Evolutionary conservation across 1,140 invertebrate genomes (phyloP).

Genomic region (Macrotrachela quadricornifera): DNA sequence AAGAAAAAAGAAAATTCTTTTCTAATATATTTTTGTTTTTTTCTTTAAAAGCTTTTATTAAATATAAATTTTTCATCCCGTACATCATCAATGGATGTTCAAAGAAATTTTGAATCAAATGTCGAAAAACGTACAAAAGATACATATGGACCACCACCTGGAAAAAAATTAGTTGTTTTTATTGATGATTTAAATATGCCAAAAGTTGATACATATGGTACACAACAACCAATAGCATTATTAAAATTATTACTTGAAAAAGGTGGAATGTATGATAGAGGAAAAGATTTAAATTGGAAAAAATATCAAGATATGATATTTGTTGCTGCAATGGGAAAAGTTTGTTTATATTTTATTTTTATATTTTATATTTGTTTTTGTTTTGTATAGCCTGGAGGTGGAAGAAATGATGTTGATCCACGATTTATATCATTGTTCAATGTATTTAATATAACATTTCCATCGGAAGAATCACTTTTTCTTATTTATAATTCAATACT

Average conservation of each 20-base stretch:
- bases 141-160: constrained; percentile 58
- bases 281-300: constrained; percentile 72
- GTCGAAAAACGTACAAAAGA: constrained; percentile 71
- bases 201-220: constrained; percentile 58
- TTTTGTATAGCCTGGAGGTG: constrained; percentile 41
- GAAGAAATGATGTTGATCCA: constrained; percentile 64
- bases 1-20: not conserved
- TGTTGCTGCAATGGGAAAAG: constrained; percentile 37
- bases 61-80: constrained; percentile 70
- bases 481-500: constrained; percentile 48
- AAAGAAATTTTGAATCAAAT: constrained; percentile 56
- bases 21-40: not conserved
- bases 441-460: constrained; percentile 60
- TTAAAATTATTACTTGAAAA: constrained; percentile 62
- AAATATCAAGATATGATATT: constrained; percentile 51
- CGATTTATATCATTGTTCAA: constrained; percentile 68
- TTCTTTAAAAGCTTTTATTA: constrained; percentile 33
- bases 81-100: constrained; percentile 65
- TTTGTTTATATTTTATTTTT: constrained; percentile 30
- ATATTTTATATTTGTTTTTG: constrained; percentile 44
- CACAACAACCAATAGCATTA: constrained; percentile 70
- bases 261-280: constrained; percentile 61
- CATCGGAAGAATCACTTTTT: constrained; percentile 38
- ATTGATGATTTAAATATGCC: constrained; percentile 88
- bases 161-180: constrained; percentile 63